phyloP scores from a whole-genome alignment of 1,140 invertebrate genomes.

The Ephestia elutella region DNA sequence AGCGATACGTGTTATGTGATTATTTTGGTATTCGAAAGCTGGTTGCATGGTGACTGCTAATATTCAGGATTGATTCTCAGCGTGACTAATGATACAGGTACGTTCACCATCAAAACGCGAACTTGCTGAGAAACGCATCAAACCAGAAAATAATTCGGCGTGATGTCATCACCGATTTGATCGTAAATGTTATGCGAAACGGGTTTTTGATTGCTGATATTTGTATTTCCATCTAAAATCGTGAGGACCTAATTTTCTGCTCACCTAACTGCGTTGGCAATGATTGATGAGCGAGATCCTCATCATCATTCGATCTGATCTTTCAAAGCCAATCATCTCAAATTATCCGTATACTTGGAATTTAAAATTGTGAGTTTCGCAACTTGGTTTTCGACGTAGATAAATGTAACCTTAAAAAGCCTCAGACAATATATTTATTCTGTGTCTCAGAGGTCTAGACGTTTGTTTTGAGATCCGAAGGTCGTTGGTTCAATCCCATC shows the following conservation, averaged over 20 bases:
- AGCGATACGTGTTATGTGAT: conserved; percentile 3
- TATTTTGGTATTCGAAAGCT: conserved; percentile 1
- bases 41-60: background rate
- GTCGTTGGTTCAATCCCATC: no score
- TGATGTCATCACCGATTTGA: background rate
- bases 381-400: no score
- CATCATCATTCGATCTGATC: background rate
- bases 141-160: no score
- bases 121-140: background rate
- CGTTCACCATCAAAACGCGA: background rate
- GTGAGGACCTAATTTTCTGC: conserved; percentile 4
- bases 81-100: background rate
- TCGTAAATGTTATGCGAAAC: background rate
- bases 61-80: background rate
- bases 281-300: background rate
- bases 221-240: background rate
- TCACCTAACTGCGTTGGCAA: background rate
- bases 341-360: no score
- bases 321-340: background rate
- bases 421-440: no score
- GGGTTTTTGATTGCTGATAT: background rate
- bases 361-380: no score
- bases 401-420: no score
- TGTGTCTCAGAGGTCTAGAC: no score
- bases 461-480: no score